These are phyloP conservation scores for Cyanoliseus patagonus DNA, from an alignment of 2,113 vertebrate genomes.

Conservation along the genomic window DNA sequence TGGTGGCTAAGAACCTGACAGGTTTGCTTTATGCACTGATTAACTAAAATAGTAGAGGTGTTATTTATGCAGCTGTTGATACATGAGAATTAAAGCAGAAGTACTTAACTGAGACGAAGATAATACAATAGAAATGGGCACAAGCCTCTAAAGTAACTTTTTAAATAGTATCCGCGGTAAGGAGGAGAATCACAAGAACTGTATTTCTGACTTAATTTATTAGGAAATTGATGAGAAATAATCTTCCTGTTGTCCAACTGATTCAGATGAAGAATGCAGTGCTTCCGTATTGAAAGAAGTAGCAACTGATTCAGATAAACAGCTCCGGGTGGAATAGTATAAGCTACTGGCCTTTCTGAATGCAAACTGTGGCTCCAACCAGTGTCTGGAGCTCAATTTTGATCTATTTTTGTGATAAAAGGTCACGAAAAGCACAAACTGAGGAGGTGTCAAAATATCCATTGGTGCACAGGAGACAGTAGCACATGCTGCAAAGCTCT, in stretches of 20 bases:
- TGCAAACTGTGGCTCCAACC: background rate
- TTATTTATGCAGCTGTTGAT: background rate
- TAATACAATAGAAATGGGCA: background rate
- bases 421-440: background rate
- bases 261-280: background rate
- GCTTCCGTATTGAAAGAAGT: background rate
- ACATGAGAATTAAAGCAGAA: background rate
- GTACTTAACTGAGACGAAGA: background rate
- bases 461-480: background rate
- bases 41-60: background rate
- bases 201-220: background rate
- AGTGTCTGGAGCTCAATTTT: background rate
- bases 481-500: background rate
- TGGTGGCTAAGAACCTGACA: background rate
- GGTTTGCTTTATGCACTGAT: background rate
- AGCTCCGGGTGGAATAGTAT: background rate
- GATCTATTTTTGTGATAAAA: slow-evolving; percentile 32
- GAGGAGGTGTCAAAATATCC: slow-evolving; percentile 2
- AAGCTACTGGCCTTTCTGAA: background rate
- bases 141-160: background rate
- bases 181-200: background rate
- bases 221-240: background rate
- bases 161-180: background rate
- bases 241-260: background rate
- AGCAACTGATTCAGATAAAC: background rate